These are phyloP conservation scores for Procambarus clarkii DNA, from an alignment of 1,140 invertebrate genomes.

Conservation along the genomic window DNA sequence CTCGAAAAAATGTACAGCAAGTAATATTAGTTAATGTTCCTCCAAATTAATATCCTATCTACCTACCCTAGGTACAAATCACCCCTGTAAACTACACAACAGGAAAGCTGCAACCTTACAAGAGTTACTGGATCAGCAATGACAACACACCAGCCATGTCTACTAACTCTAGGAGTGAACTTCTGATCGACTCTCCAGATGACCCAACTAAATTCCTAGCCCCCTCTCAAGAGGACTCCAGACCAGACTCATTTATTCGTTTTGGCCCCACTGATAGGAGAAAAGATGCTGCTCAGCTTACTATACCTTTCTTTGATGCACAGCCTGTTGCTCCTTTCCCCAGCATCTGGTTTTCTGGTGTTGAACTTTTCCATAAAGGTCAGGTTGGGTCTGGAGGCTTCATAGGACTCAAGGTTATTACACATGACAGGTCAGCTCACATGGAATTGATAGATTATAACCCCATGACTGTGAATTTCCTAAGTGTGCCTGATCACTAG, in stretches of 20 bases:
- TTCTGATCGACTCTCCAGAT: slow-evolving; percentile 81
- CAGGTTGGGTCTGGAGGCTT: slow-evolving; percentile 84
- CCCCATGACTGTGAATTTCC: slow-evolving; percentile 17
- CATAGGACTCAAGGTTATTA: slow-evolving; percentile 85
- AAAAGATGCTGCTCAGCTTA: slow-evolving; percentile 89
- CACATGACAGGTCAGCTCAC: slow-evolving; percentile 81
- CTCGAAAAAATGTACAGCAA: no score
- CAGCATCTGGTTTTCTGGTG: slow-evolving; percentile 82
- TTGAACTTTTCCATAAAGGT: slow-evolving; percentile 77
- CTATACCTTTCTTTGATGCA: slow-evolving; percentile 88
- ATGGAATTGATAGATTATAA: slow-evolving; percentile 47
- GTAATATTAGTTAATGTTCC: no score
- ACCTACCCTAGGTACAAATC: slow-evolving; percentile 74
- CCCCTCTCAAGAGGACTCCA: slow-evolving; percentile 75
- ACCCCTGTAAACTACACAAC: slow-evolving; percentile 87
- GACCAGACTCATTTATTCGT: slow-evolving; percentile 84
- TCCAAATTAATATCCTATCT: no score
- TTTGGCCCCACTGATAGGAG: slow-evolving; percentile 84
- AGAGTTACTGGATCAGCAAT: slow-evolving; percentile 75
- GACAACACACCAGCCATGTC: slow-evolving; percentile 83
- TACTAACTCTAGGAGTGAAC: slow-evolving; percentile 77
- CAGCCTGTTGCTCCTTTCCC: slow-evolving; percentile 83
- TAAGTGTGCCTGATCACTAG: no score
- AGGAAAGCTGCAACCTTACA: slow-evolving; percentile 81
- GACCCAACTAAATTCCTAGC: slow-evolving; percentile 81